Percentiles rank a stretch among this genome's conserved stretches.
Evolutionary conservation across 2,797 vertebrate genomes (phyloP).

Genomic region (Fratercula arctica): DNA sequence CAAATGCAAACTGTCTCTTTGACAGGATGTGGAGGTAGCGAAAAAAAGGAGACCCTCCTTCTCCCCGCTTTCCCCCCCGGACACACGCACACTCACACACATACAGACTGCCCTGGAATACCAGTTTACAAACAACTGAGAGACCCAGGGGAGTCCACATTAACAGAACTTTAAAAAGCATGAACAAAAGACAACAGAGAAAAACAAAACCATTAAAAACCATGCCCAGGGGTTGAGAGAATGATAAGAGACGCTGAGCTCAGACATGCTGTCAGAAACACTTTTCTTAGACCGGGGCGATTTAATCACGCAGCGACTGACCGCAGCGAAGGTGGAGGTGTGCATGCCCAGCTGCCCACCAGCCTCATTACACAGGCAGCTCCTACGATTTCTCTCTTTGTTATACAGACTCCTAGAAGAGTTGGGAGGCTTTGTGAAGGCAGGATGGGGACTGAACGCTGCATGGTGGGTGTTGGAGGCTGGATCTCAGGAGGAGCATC

Average conservation of each 20-base stretch:
- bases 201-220: not conserved
- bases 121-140: not conserved
- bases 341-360: not conserved
- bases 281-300: accelerated
- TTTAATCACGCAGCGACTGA: accelerated
- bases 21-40: not conserved
- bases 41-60: not conserved
- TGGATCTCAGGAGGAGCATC: not conserved
- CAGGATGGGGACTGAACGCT: not conserved
- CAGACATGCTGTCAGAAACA: not conserved
- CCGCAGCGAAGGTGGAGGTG: accelerated
- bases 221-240: not conserved
- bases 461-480: accelerated
- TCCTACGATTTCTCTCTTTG: not conserved
- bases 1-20: not conserved
- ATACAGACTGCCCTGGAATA: not conserved
- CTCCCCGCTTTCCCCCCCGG: not conserved
- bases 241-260: accelerated
- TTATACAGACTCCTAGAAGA: not conserved
- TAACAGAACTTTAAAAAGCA: not conserved
- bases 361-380: not conserved
- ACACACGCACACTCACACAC: too few relatives aligned
- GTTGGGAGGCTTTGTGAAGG: not conserved
- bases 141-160: not conserved
- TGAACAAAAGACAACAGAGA: not conserved